Base-by-base conservation (phyloP, 2,888 invertebrate genomes). In the Cybosia mesomella region DNA sequence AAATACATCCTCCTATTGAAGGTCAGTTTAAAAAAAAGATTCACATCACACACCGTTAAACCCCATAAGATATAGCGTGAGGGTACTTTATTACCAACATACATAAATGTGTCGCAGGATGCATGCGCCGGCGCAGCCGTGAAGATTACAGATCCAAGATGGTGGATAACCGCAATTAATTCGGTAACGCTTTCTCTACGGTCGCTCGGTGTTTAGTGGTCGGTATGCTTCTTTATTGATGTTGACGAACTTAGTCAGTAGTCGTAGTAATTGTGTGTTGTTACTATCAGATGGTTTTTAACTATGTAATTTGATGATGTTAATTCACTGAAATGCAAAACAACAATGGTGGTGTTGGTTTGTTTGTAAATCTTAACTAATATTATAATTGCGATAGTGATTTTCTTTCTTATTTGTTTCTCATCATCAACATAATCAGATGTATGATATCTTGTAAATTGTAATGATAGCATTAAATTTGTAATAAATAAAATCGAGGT, bases 111-210 rank as follows among this genome's bases (percentile, higher is more conserved):
- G 80, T 80, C 80, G 64, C 80, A 80, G 80, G 75, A 80, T 43
- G 68, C 74, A 71, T 73, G 83, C 75, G 74, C 77, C 75, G 67
- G 72, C 72, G 79, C 77, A 67, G 85, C 81, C 84, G 91, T 92
- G 84, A 92, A 91, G 91, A 91, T 91, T 70, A 72, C 79, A 83
- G 89, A 83, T 77, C 67, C 74, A 69, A 83, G 86, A 88, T 86
- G 78, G 80, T 80, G 81, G 87, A 88, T 87, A 87, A 85, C 75
- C 80, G 85, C 89, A 90, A 92, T 93, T 92, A 92, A 92, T 90
- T 92, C 87, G 76, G 92, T 88, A 92, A 91, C 92, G 92, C 93
- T 93, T 93, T 93, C 93, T 86, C 89, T 77, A 73, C 77, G 68
- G 58, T 73, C 66, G 75, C 73, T 69, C 71, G 70, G 66, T 72